A percentile compares a stretch with the other conserved stretches of the same genome.
Conservation (phyloP, 2,888 invertebrate genomes). For the Spicauda simplicius region DNA sequence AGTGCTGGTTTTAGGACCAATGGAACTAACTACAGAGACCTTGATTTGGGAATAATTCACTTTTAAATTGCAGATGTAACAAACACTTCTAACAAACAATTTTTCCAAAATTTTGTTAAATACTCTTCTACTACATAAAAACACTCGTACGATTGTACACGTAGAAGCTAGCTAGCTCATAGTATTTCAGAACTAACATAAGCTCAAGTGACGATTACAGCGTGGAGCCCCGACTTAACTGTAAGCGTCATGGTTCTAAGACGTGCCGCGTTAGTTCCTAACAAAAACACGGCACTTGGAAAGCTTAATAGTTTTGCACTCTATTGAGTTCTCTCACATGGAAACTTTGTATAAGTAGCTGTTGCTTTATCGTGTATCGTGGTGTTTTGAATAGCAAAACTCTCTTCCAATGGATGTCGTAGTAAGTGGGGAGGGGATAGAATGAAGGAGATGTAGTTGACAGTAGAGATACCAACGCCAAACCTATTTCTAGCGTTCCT, state of each 20-base stretch:
- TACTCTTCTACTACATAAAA: not conserved
- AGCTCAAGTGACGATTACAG: conserved; percentile 27
- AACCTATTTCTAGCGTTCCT: no score
- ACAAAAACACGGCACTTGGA: conserved; percentile 8
- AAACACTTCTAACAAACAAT: not conserved
- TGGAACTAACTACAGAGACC: no score
- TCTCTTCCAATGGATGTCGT: no score
- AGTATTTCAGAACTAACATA: conserved; percentile 13
- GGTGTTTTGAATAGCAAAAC: no score
- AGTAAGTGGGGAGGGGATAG: no score
- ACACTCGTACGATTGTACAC: not conserved
- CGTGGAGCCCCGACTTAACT: conserved; percentile 17
- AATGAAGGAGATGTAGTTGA: no score
- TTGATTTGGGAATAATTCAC: no score
- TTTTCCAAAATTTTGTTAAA: not conserved
- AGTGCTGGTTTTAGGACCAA: no score
- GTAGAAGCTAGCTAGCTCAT: conserved; percentile 11
- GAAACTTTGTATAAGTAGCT: no score
- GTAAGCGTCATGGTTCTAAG: conserved; percentile 16
- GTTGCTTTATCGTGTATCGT: no score
- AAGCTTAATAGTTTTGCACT: conserved; percentile 6
- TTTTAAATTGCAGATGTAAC: no score
- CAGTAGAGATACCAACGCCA: no score
- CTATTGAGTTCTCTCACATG: not conserved
- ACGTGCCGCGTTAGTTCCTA: conserved; percentile 21